Conservation (phyloP, 1,140 invertebrate genomes). For the Drosophila lacertosa region DNA sequence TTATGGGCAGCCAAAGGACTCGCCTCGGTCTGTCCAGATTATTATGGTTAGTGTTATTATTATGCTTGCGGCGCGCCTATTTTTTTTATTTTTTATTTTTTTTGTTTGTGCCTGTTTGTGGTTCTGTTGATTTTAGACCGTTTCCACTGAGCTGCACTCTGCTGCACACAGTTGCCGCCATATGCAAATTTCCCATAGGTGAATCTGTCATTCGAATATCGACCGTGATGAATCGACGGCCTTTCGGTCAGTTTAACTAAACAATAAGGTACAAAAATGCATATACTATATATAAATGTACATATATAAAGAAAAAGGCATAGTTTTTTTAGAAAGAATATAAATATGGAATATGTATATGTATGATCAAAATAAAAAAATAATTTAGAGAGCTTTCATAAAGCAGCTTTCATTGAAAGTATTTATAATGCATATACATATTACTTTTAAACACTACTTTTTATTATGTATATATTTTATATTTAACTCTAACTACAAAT, state of each 20-base stretch:
- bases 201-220: conserved; percentile 2
- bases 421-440: no score
- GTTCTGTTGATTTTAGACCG: background rate
- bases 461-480: no score
- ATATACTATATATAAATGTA: background rate
- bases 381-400: no score
- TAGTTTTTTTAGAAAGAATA: no score
- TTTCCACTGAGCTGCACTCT: background rate
- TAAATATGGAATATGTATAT: no score
- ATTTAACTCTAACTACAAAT: no score
- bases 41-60: conserved; percentile 2
- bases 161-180: background rate
- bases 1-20: background rate
- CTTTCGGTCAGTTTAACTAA: background rate
- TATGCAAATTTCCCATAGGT: conserved; percentile 16
- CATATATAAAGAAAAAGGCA: no score
- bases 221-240: background rate
- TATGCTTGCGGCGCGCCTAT: conserved; percentile 1
- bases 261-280: background rate
- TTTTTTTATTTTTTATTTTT: background rate
- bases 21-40: background rate
- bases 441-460: no score
- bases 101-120: conserved; percentile 7
- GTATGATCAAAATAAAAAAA: background rate
- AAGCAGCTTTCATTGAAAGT: no score